phyloP scores from a whole-genome alignment of 2,113 vertebrate species.

The Passer montanus region DNA sequence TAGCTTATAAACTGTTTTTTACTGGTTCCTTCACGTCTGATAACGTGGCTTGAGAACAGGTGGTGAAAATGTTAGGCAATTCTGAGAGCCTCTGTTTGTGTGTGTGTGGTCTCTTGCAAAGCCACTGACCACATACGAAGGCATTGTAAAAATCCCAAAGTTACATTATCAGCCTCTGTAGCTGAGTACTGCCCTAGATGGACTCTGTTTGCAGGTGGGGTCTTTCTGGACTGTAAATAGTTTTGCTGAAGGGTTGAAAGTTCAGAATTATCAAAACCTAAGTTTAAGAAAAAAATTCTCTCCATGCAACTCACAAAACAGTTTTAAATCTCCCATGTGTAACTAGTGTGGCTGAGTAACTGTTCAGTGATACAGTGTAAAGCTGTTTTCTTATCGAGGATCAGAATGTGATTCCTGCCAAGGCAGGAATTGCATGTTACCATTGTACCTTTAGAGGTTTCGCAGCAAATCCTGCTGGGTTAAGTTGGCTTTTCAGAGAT shows the following conservation, averaged over 20 bases:
- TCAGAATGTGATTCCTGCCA: background rate
- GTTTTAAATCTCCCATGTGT: background rate
- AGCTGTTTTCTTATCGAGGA: background rate
- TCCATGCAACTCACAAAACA: background rate
- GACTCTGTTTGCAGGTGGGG: constrained; percentile 30
- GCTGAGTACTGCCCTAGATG: constrained; percentile 15
- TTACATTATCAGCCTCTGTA: constrained; percentile 60
- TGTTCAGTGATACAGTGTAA: background rate
- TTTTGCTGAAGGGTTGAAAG: constrained; percentile 56
- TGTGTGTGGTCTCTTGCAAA: constrained; percentile 84
- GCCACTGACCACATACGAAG: constrained; percentile 75
- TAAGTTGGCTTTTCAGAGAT: background rate
- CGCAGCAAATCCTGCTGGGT: background rate
- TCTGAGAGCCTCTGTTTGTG: constrained; percentile 67
- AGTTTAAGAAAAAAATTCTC: background rate
- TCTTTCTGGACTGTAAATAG: constrained; percentile 50
- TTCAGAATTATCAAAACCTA: constrained; percentile 28
- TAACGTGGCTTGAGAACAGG: constrained; percentile 73
- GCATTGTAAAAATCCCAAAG: constrained; percentile 67
- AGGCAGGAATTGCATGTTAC: background rate
- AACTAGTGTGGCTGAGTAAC: background rate
- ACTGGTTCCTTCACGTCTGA: constrained; percentile 74
- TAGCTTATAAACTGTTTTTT: constrained; percentile 75
- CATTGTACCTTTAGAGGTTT: background rate
- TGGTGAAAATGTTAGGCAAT: constrained; percentile 70